These are phyloP conservation scores for Pangasius krempfi DNA, from an alignment of 2,797 vertebrate species.

Conservation along the genomic window DNA sequence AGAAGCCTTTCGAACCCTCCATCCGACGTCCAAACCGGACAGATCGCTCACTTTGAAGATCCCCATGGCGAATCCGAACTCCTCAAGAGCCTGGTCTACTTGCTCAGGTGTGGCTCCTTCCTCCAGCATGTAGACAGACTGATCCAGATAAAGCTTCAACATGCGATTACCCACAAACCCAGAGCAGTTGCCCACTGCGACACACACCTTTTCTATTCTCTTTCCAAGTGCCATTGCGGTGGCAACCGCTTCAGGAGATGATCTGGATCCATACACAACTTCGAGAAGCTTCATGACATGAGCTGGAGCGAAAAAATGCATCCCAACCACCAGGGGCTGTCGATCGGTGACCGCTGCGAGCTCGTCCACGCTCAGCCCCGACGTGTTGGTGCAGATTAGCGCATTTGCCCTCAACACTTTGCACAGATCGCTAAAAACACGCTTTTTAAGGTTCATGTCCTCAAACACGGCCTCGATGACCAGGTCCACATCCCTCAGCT, in stretches of 20 bases:
- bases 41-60: constrained; percentile 87
- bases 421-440: constrained; percentile 83
- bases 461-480: constrained; percentile 94
- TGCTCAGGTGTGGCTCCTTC: constrained; percentile 86
- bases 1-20: constrained; percentile 78
- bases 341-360: constrained; percentile 78
- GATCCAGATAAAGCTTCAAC: constrained; percentile 75
- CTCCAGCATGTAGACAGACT: constrained; percentile 86
- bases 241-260: constrained; percentile 80
- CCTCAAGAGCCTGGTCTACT: constrained; percentile 82
- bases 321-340: constrained; percentile 86
- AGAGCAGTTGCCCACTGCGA: constrained; percentile 88
- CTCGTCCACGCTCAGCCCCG: constrained; percentile 82
- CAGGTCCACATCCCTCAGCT: constrained; percentile 77
- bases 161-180: constrained; percentile 93
- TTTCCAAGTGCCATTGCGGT: constrained; percentile 85
- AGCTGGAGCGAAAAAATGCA: constrained; percentile 93
- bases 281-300: constrained; percentile 91
- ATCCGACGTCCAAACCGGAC: constrained; percentile 88
- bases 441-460: constrained; percentile 85
- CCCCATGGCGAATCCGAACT: constrained; percentile 90
- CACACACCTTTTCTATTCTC: constrained; percentile 83
- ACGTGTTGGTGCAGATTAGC: constrained; percentile 88
- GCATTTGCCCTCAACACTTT: constrained; percentile 77
- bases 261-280: constrained; percentile 79